Conservation (phyloP, 2,797 vertebrate species). For the Triplophysa bombifrons region DNA sequence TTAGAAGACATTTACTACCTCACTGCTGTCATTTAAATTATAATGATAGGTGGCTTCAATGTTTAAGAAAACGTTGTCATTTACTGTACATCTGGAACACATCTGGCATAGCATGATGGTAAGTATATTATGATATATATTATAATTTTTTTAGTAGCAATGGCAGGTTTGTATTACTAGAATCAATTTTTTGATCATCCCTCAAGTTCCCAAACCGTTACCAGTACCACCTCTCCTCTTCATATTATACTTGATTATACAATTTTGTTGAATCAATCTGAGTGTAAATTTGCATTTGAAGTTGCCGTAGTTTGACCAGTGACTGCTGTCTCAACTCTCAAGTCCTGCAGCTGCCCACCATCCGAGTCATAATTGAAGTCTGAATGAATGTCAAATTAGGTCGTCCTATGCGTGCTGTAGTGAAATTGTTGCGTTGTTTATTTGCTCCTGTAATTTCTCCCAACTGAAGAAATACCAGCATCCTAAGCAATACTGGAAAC, state of each 20-base stretch:
- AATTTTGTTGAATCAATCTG: neutral
- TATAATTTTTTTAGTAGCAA: neutral
- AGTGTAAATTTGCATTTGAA: constrained; percentile 2
- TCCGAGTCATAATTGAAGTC: constrained; percentile 68
- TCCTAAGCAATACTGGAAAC: constrained; percentile 51
- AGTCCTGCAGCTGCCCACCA: constrained; percentile 72
- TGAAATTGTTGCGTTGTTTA: constrained; percentile 72
- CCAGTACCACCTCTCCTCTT: neutral
- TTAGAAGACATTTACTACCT: too few relatives aligned
- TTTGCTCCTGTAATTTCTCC: constrained; percentile 73
- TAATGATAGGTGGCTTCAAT: too few relatives aligned
- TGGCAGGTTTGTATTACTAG: neutral
- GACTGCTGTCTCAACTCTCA: constrained; percentile 54
- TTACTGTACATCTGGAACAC: neutral
- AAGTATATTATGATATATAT: neutral
- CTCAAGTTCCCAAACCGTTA: neutral
- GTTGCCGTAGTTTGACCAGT: constrained; percentile 22
- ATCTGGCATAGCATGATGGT: neutral
- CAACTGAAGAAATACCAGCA: constrained; percentile 73
- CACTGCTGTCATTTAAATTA: too few relatives aligned
- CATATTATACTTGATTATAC: neutral
- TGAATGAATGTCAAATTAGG: constrained; percentile 66
- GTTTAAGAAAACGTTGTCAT: too few relatives aligned
- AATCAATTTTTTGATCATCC: neutral
- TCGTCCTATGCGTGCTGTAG: constrained; percentile 64